Conservation (phyloP, 2,797 vertebrate genomes). For the Siniperca obscura region DNA sequence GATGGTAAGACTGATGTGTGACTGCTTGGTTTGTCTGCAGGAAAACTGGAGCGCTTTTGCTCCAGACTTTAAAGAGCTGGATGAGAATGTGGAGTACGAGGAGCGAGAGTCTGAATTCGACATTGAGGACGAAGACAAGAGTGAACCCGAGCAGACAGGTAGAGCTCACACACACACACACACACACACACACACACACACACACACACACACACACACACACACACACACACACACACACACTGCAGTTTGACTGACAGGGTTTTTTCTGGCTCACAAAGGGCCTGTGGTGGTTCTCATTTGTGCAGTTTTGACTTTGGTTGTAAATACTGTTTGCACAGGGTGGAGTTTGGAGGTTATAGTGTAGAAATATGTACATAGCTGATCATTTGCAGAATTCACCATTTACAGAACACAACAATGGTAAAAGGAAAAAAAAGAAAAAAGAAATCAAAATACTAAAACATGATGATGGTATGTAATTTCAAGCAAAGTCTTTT, state of each 20-base stretch:
- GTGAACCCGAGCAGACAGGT: conserved; percentile 98
- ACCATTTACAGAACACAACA: neutral
- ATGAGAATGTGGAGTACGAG: conserved; percentile 98
- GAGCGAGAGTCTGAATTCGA: conserved; percentile 98
- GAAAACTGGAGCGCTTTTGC: conserved; percentile 99
- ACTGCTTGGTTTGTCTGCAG: conserved; percentile 72
- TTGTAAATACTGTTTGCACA: neutral
- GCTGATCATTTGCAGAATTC: neutral
- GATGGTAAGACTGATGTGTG: neutral
- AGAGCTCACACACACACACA: neutral
- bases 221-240: neutral
- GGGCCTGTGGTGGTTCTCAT: neutral
- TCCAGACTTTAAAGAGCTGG: conserved; percentile 97
- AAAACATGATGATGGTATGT: neutral
- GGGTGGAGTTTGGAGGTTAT: too few species aligned
- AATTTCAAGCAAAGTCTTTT: too few species aligned
- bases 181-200: conserved; percentile 3
- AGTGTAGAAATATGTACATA: neutral
- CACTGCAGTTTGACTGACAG: neutral
- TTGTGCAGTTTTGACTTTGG: neutral
- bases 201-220: conserved; percentile 5
- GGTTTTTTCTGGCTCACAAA: neutral
- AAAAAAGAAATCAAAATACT: neutral
- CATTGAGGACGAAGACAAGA: conserved; percentile 98
- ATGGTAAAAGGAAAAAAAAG: neutral